phyloP scores from a whole-genome alignment of 2,113 vertebrate species.

The Maccullochella peelii region DNA sequence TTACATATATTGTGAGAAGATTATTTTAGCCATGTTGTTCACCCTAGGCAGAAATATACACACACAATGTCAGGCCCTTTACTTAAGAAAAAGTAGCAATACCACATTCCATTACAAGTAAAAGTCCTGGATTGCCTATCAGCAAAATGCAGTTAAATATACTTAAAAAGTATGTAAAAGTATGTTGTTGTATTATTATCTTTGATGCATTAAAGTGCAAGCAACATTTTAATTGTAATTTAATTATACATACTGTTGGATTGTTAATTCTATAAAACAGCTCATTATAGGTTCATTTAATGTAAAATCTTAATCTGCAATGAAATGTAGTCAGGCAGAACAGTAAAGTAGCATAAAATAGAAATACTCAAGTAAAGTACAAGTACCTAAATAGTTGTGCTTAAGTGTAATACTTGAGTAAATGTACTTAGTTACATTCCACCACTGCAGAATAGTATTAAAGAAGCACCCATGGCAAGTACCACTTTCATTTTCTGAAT shows the following conservation, averaged over 20 bases:
- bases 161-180: not conserved
- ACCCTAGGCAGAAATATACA: not conserved
- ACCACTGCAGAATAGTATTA: not conserved
- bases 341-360: not conserved
- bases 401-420: too few relatives aligned
- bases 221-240: not conserved
- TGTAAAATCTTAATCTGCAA: not conserved
- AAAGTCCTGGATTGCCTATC: not conserved
- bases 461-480: not conserved
- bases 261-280: not conserved
- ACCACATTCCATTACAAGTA: not conserved
- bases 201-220: not conserved
- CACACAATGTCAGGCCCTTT: not conserved
- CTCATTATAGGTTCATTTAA: not conserved
- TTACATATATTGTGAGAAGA: not conserved
- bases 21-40: not conserved
- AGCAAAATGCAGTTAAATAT: not conserved
- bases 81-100: not conserved
- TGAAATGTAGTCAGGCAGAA: too few relatives aligned
- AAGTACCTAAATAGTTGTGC: too few relatives aligned
- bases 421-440: too few relatives aligned
- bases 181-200: not conserved
- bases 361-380: too few relatives aligned
- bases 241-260: not conserved
- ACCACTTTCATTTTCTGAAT: constrained; percentile 2